Evolutionary conservation across 2,888 invertebrate species (phyloP), one percentile per base, ranked within the genome.

Genomic region (Griposia aprilina): DNA sequence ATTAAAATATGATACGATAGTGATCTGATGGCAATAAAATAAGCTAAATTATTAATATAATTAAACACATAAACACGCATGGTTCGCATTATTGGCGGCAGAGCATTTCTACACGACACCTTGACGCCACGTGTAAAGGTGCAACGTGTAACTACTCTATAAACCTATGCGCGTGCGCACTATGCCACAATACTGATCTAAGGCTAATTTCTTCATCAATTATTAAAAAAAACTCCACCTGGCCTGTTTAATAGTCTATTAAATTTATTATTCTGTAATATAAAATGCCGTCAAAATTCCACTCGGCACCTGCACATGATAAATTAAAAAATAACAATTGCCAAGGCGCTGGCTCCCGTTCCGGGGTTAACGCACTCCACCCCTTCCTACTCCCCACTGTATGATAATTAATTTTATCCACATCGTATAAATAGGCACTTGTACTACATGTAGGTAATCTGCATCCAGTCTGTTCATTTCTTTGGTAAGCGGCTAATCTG

Each of bases 401-500:
- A 91, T 91, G 88, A 88, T 91, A 90, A 91, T 91, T 91, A 90
- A 90, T 86, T 90, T 84, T 86, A 91, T 87, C 90, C 89, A 86
- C 87, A 82, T 83, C 86, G 88, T 89, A 87, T 88, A 86, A 83
- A 88, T 86, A 87, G 85, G 80, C 80, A 87, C 76, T 86, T 88
- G 80, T 79, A 81, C 66, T 76, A 74, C 74, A 59, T 70, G 80
- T 76, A 59, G 41, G 69, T 69, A 88, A 88, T 87, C 88, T 87
- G 87, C 84, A 86, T 86, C 78, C 55, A 69, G 71, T 68, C 62
- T 68, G 70, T 80, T 76, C 71, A 68, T 69, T 86, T 76, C 70
- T 79, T 82, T 70, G 67, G 70, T 70, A 52, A 78, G 62, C 69
- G 70, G 67, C 59, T 84, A 81, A 84, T 85, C 82, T 77, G 70